phyloP scores from a whole-genome alignment of 2,888 invertebrate species.

The Drosophila colorata region DNA sequence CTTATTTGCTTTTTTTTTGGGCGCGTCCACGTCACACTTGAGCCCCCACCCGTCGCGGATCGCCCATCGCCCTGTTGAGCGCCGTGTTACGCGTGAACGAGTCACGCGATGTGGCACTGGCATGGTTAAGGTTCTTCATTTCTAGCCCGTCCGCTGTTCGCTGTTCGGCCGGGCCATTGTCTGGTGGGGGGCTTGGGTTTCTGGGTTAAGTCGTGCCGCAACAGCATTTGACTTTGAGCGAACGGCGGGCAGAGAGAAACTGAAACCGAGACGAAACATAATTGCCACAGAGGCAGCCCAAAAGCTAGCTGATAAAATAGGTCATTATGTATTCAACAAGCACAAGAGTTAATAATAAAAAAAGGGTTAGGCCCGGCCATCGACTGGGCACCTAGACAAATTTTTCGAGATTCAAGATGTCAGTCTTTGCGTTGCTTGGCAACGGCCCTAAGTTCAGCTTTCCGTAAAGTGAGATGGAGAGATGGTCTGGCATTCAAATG shows the following conservation, averaged over 20 bases:
- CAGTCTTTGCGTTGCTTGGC: neutral
- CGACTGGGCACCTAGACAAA: neutral
- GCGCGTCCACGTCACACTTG: slow-evolving; percentile 69
- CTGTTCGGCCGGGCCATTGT: slow-evolving; percentile 33
- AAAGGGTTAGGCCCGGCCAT: slow-evolving; percentile 15
- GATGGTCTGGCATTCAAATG: slow-evolving; percentile 9
- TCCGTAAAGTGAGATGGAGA: slow-evolving; percentile 15
- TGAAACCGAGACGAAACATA: slow-evolving; percentile 40
- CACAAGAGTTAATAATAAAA: slow-evolving; percentile 1
- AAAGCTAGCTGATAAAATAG: slow-evolving; percentile 56
- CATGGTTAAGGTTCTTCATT: slow-evolving; percentile 57
- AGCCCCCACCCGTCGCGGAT: slow-evolving; percentile 16
- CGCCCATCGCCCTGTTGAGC: slow-evolving; percentile 14
- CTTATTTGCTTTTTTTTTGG: slow-evolving; percentile 28
- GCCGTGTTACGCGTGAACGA: slow-evolving; percentile 62
- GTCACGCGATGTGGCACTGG: slow-evolving; percentile 71
- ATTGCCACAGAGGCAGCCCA: slow-evolving; percentile 44
- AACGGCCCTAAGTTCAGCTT: slow-evolving; percentile 24
- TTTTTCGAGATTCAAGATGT: slow-evolving; percentile 1
- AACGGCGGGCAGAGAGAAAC: slow-evolving; percentile 27
- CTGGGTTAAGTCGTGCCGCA: slow-evolving; percentile 70
- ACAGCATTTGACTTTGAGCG: slow-evolving; percentile 68
- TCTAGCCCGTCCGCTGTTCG: slow-evolving; percentile 7
- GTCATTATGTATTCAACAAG: slow-evolving; percentile 54
- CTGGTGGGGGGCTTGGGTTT: slow-evolving; percentile 48